Evolutionary conservation across 2,888 invertebrate species (phyloP).

Genomic region (Dynastes tityus): DNA sequence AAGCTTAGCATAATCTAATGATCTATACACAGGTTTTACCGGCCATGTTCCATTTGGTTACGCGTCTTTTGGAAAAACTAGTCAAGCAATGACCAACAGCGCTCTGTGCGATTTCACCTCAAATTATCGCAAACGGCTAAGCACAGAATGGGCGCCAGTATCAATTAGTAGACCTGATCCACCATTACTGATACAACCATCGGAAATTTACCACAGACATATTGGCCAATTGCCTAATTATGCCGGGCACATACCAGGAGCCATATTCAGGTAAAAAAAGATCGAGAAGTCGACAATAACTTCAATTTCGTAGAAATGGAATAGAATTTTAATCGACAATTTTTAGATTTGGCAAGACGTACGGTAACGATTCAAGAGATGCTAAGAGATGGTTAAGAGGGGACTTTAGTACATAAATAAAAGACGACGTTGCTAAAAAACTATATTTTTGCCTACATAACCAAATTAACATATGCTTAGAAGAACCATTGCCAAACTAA

Average conservation of each 20-base stretch:
- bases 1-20: background rate
- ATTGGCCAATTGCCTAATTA: slow-evolving; percentile 85
- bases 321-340: background rate
- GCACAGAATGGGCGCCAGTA: slow-evolving; percentile 84
- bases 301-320: slow-evolving; percentile 51
- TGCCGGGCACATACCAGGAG: slow-evolving; percentile 85
- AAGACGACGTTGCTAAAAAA: slow-evolving; percentile 15
- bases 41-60: slow-evolving; percentile 80
- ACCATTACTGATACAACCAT: slow-evolving; percentile 71
- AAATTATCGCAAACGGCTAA: slow-evolving; percentile 81
- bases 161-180: slow-evolving; percentile 73
- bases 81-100: slow-evolving; percentile 79
- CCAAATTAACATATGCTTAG: slow-evolving; percentile 26
- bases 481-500: slow-evolving; percentile 46
- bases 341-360: slow-evolving; percentile 76
- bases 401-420: slow-evolving; percentile 71
- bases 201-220: slow-evolving; percentile 82
- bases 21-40: slow-evolving; percentile 72
- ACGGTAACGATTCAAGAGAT: slow-evolving; percentile 81
- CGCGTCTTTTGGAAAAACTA: slow-evolving; percentile 77
- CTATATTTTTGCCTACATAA: background rate
- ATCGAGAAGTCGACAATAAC: background rate
- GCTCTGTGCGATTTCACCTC: slow-evolving; percentile 84
- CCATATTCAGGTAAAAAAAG: slow-evolving; percentile 75
- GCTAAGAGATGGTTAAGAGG: slow-evolving; percentile 83